Evolutionary conservation across 2,888 invertebrate genomes (phyloP), one percentile per base, ranked within the genome.

Genomic region (Piscicola geometra): DNA sequence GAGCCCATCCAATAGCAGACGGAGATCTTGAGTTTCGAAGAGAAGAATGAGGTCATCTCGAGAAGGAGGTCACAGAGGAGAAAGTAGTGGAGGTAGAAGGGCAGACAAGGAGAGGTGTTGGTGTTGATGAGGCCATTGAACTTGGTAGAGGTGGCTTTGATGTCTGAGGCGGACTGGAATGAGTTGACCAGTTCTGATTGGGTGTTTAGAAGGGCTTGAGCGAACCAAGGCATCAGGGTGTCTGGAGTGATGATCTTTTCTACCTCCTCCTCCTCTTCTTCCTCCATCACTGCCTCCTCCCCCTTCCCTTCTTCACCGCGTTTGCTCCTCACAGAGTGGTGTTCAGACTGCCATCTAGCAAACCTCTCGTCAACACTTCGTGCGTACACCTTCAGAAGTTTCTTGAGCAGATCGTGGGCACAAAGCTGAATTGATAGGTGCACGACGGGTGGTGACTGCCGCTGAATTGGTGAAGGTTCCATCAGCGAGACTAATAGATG

Each of bases 391-490:
- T 5, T 33, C 32, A 71, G 25, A 1, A 71, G 25, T 28, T 50
- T 50, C 32, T 50, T 71, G 30, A 71, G 0, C 28, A 71, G 33
- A 25, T 9, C 32, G 32, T 52, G 50, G 3, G 0, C 21, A 5
- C 28, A 32, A 28, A 71, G 18, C 71, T 52, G 71, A 28, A n/a
- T n/a, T n/a, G n/a, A n/a, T n/a, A 71, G 1, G 25, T 47, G 32
- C 3, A 56, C 5, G 3, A 9, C 25, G 3, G 25, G 3, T 25
- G 21, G 5, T 25, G 25, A 56, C 5, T 5, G 5, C 3, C 12
- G 5, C 12, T 9, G 60, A 15, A n/a, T 15, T 21, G 52, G 18
- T 30, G 52, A 47, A 32, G 60, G 52, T 0, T 2, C 12, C 5
- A 67, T 25, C 2, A 56, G 25, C 3, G 60, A 25, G 25, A 56